These are phyloP conservation scores for Brachylomia viminalis DNA, from an alignment of 2,888 invertebrate genomes.

Conservation along the genomic window DNA sequence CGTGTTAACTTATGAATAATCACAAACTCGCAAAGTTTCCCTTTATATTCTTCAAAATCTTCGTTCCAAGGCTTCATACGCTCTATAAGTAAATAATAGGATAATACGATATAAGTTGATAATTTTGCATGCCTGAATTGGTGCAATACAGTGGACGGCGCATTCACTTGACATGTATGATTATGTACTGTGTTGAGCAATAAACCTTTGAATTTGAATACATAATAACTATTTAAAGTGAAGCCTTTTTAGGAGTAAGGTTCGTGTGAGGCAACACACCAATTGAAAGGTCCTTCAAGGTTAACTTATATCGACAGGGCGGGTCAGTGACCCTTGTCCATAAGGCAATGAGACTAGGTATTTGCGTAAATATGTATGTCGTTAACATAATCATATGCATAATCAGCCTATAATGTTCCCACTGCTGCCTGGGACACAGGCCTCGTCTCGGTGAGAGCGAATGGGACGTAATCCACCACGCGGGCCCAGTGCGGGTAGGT, in stretches of 20 bases:
- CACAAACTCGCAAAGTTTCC: constrained; percentile 53
- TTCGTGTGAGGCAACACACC: constrained; percentile 56
- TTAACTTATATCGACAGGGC: constrained; percentile 51
- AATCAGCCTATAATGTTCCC: no score
- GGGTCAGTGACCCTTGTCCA: constrained; percentile 57
- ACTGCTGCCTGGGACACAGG: no score
- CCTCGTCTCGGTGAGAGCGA: no score
- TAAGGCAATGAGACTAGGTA: constrained; percentile 26
- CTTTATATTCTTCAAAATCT: constrained; percentile 32
- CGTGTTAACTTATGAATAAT: constrained; percentile 86
- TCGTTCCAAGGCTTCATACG: constrained; percentile 59
- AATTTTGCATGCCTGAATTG: no score
- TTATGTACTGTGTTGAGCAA: no score
- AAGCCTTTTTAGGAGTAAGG: constrained; percentile 58
- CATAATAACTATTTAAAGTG: constrained; percentile 67
- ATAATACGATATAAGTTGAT: no score
- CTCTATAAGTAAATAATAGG: constrained; percentile 64
- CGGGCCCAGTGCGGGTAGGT: no score
- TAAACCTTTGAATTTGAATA: no score
- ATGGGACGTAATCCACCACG: no score
- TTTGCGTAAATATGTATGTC: background rate
- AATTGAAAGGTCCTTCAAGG: constrained; percentile 66
- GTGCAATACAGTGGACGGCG: no score
- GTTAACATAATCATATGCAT: no score
- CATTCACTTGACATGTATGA: no score